Evolutionary conservation across 2,113 vertebrate genomes (phyloP).

Genomic region (Phoenicopterus ruber): DNA sequence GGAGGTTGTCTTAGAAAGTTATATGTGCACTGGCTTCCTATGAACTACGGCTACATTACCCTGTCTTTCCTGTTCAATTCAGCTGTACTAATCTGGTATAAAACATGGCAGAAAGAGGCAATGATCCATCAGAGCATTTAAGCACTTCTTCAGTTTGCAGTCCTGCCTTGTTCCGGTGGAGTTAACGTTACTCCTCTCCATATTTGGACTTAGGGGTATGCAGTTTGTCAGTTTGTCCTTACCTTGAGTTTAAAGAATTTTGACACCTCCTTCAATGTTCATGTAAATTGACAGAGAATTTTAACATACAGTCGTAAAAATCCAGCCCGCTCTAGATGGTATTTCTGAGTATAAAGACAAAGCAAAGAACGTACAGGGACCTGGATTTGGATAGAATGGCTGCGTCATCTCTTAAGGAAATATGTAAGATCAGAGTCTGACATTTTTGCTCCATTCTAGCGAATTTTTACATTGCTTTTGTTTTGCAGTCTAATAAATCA

Average conservation of each 20-base stretch:
- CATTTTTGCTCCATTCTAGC: neutral
- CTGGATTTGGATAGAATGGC: neutral
- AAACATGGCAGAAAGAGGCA: neutral
- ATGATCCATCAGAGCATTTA: neutral
- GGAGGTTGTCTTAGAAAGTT: neutral
- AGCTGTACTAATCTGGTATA: neutral
- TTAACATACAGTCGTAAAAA: neutral
- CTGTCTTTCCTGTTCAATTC: neutral
- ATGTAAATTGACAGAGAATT: neutral
- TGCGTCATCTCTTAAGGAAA: neutral
- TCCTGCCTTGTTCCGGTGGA: neutral
- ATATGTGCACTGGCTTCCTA: neutral
- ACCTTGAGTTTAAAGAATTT: neutral
- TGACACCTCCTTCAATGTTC: neutral
- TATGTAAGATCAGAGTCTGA: neutral
- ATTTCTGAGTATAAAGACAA: neutral
- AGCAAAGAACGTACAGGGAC: neutral
- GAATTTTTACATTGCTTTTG: neutral
- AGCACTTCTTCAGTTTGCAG: neutral
- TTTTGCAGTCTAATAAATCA: conserved; percentile 1
- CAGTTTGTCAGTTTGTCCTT: neutral
- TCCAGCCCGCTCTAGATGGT: neutral
- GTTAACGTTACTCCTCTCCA: neutral
- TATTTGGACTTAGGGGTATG: rapidly evolving
- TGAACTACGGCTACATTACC: neutral